Conservation (phyloP, 2,113 vertebrate genomes). For the Panurus biarmicus region DNA sequence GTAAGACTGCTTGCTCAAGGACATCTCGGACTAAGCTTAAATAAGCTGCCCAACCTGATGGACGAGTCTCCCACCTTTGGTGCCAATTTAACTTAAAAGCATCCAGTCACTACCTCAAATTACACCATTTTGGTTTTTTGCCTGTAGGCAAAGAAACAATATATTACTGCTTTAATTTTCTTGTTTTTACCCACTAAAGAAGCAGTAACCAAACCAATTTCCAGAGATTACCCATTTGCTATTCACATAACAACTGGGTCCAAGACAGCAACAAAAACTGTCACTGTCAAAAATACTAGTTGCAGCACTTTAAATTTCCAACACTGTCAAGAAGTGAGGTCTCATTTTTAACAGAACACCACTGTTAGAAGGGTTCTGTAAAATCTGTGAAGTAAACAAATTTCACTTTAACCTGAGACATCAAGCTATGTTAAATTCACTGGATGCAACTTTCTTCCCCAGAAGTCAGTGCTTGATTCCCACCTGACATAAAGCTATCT, state of each 20-base stretch:
- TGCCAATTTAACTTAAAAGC: not conserved
- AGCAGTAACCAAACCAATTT: not conserved
- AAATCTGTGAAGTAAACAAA: not conserved
- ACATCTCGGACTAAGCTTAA: not conserved
- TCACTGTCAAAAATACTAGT: not conserved
- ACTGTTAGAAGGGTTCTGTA: not conserved
- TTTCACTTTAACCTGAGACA: not conserved
- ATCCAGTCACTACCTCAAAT: not conserved
- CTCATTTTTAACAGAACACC: not conserved
- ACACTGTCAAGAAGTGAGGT: not conserved
- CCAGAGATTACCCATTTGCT: not conserved
- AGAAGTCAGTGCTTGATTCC: not conserved
- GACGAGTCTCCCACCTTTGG: not conserved
- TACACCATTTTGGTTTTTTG: not conserved
- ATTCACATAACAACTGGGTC: not conserved
- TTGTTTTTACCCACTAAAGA: not conserved
- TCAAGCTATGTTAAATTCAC: not conserved
- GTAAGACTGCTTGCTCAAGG: not conserved
- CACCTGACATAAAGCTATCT: not conserved
- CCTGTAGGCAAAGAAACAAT: not conserved
- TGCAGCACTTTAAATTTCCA: not conserved
- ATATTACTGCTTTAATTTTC: not conserved
- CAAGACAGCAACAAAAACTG: not conserved
- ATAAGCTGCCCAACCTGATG: not conserved
- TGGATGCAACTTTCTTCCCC: not conserved